A percentile compares a stretch with the other conserved stretches of the same genome.
phyloP scores from a whole-genome alignment of 2,797 vertebrate species.

The Paratrypauchen microcephalus region DNA sequence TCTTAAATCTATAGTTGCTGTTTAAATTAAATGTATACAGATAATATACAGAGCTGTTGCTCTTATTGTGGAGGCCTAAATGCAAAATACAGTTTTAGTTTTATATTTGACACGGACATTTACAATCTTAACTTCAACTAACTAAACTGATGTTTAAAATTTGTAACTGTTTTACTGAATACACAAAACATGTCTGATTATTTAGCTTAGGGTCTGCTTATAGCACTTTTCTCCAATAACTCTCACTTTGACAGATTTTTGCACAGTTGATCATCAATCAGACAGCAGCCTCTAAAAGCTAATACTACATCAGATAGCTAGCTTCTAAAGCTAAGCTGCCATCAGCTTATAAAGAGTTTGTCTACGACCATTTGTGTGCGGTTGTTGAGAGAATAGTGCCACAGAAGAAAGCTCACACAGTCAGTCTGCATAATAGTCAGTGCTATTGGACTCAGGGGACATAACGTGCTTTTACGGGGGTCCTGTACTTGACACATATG shows the following conservation, averaged over 20 bases:
- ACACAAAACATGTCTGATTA: no score
- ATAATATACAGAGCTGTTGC: neutral
- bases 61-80: neutral
- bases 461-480: constrained; percentile 13
- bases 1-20: neutral
- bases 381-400: constrained; percentile 15
- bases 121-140: no score
- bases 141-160: no score
- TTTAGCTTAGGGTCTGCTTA: neutral
- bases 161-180: no score
- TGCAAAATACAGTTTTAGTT: neutral
- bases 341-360: neutral
- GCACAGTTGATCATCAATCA: neutral
- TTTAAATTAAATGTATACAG: neutral
- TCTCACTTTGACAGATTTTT: neutral
- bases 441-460: constrained; percentile 11
- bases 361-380: neutral
- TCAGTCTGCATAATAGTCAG: constrained; percentile 12
- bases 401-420: constrained; percentile 9
- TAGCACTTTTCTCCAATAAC: no score
- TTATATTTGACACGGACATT: no score
- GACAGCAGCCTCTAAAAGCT: neutral
- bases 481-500: constrained; percentile 23
- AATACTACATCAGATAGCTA: constrained; percentile 1
- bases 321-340: neutral